phyloP scores from a whole-genome alignment of 2,888 invertebrate genomes.

The Conops quadrifasciatus region DNA sequence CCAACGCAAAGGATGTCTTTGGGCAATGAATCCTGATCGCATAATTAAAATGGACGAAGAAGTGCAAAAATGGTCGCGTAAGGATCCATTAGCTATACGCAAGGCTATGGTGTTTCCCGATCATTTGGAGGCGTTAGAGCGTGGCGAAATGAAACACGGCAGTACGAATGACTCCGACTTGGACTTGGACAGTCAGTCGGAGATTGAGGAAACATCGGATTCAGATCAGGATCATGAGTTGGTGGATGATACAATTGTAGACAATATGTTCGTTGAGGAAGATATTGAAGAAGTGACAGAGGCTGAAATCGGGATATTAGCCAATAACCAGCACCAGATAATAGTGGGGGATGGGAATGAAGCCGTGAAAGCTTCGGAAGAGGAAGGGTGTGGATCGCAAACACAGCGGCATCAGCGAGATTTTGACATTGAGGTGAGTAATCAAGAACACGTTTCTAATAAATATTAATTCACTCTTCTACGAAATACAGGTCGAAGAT shows the following conservation, averaged over 20 bases:
- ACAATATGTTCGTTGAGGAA: constrained; percentile 65
- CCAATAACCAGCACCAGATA: constrained; percentile 14
- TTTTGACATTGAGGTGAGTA: constrained; percentile 70
- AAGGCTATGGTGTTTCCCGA: constrained; percentile 95
- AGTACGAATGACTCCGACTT: constrained; percentile 73
- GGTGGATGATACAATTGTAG: constrained; percentile 67
- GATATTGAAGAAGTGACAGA: constrained; percentile 62
- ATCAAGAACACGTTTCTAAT: constrained; percentile 28
- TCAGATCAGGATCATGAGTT: constrained; percentile 68
- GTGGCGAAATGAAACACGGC: constrained; percentile 88
- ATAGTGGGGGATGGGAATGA: constrained; percentile 39
- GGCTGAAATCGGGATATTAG: constrained; percentile 36
- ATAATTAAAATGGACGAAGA: constrained; percentile 98
- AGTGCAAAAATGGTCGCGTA: constrained; percentile 96
- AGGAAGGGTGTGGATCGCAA: constrained; percentile 21
- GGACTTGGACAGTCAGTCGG: constrained; percentile 64
- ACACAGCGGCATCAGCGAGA: constrained; percentile 64
- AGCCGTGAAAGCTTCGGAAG: constrained; percentile 22
- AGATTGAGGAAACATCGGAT: constrained; percentile 67
- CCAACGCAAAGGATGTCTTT: constrained; percentile 88
- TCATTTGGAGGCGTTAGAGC: constrained; percentile 81
- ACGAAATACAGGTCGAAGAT: constrained; percentile 69
- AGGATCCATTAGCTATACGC: constrained; percentile 91
- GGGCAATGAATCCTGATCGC: constrained; percentile 97
- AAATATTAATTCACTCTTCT: constrained; percentile 18